phyloP scores from a whole-genome alignment of 64 coral and sea anemone species.

The Pachyseris speciosa region DNA sequence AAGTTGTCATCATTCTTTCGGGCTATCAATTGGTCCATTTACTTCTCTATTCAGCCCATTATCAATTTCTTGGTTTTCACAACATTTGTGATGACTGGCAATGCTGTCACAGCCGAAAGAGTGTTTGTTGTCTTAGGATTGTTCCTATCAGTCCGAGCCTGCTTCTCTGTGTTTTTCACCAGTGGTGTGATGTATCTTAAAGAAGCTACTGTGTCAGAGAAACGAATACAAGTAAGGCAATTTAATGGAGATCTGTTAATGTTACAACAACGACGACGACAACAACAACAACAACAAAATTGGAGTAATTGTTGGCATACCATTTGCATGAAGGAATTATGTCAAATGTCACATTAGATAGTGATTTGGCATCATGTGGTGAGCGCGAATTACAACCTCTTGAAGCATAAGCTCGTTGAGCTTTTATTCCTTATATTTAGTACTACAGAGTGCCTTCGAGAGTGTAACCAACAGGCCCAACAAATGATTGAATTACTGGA shows the following conservation, averaged over 20 bases:
- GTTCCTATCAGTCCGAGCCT: constrained; percentile 55
- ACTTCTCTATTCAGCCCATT: constrained; percentile 45
- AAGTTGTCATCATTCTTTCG: constrained; percentile 43
- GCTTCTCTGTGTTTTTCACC: constrained; percentile 76
- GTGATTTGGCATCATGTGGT: no score
- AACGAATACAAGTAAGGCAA: constrained; percentile 71
- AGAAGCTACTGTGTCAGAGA: constrained; percentile 71
- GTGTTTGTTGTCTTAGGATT: constrained; percentile 93
- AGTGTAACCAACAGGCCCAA: no score
- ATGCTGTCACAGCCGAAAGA: constrained; percentile 66
- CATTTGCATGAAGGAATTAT: no score
- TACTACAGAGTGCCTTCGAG: no score
- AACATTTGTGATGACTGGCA: constrained; percentile 78
- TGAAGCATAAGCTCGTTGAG: no score
- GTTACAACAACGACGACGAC: no score
- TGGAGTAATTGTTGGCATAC: no score
- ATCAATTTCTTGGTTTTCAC: constrained; percentile 76
- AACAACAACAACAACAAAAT: no score
- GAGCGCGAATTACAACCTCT: no score
- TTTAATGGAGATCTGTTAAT: not conserved
- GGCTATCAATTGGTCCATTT: constrained; percentile 68
- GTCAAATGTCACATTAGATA: no score
- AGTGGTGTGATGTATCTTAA: constrained; percentile 75
- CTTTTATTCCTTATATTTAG: no score
- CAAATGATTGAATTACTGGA: no score